phyloP scores from a whole-genome alignment of 2,797 vertebrate species.

The Takifugu rubripes region DNA sequence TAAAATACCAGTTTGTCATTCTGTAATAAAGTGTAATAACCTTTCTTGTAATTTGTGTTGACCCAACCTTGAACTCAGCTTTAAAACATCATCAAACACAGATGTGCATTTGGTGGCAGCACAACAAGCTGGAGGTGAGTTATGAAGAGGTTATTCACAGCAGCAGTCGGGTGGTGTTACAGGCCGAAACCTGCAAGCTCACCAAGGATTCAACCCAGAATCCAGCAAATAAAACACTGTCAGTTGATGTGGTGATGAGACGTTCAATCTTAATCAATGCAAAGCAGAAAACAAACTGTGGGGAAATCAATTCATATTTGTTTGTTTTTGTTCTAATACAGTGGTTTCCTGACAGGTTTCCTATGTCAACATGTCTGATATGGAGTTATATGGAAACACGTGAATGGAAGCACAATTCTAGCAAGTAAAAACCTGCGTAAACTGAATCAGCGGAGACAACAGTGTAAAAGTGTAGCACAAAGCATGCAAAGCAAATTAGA shows the following conservation, averaged over 20 bases:
- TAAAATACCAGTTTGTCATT: conserved; percentile 51
- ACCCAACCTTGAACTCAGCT: conserved; percentile 50
- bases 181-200: neutral
- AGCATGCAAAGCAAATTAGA: neutral
- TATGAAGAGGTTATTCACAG: conserved; percentile 3
- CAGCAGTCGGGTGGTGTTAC: neutral
- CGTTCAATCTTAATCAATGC: conserved; percentile 29
- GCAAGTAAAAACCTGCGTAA: neutral
- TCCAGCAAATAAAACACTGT: conserved; percentile 5
- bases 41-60: conserved; percentile 49
- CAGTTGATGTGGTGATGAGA: conserved; percentile 27
- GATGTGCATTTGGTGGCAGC: conserved; percentile 38
- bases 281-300: too few relatives aligned
- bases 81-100: conserved; percentile 54
- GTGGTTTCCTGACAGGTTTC: too few relatives aligned
- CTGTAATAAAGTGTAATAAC: conserved; percentile 39
- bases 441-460: neutral
- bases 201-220: conserved; percentile 1
- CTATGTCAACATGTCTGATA: too few relatives aligned
- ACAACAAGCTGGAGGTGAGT: conserved; percentile 19
- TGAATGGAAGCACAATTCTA: too few relatives aligned
- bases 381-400: too few relatives aligned
- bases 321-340: neutral
- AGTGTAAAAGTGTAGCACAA: conserved; percentile 3
- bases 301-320: too few relatives aligned